Evolutionary conservation across 1,140 invertebrate species (phyloP), one percentile per base, ranked within the genome.

Genomic region (Dryas iulia): DNA sequence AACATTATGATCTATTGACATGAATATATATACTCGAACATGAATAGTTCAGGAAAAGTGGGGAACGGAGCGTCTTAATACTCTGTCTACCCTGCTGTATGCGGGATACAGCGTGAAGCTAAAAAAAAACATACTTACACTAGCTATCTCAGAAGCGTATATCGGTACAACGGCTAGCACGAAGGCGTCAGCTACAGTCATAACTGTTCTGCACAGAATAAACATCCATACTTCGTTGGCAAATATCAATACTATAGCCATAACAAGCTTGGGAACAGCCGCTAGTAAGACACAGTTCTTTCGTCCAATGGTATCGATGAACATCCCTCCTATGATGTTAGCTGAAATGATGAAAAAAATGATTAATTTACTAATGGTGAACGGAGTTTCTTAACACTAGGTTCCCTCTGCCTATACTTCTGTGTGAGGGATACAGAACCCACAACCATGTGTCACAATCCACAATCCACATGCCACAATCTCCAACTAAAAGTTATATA

Each of bases 141-240:
- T 76, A 47, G 83, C 81, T 52, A 87, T 77, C 68, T 87, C 85
- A 0, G 85, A 79, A 23, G 79, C 70, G 31, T 87, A 87, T 28
- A 82, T 74, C n/a, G 85, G 79, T 0, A 80, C 77, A 2, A 73
- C 66, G 0, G 62, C 61, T 3, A 82, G 72, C 0, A 75, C 39
- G 0, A 79, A 63, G 0, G 64, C 53, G 52, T 84, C 78, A 0
- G 59, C 33, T 0, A 80, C 12, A 0, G 65, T 69, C 18, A 66
- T 59, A 0, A 81, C n/a, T 1, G 47, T 61, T 57, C 79, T 73
- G 0, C 64, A 78, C 0, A 82, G 3, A 10, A 80, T 54, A 11
- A 86, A 8, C 57, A 83, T 73, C 79, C 83, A 83, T 0, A 86
- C 58, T n/a, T 77, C 66, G 0, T 63, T 53, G 6, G 59, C 59